A percentile compares a stretch with the other conserved stretches of the same genome.
phyloP scores from a whole-genome alignment of 2,797 vertebrate species.

The Anisognathus igniventris region DNA sequence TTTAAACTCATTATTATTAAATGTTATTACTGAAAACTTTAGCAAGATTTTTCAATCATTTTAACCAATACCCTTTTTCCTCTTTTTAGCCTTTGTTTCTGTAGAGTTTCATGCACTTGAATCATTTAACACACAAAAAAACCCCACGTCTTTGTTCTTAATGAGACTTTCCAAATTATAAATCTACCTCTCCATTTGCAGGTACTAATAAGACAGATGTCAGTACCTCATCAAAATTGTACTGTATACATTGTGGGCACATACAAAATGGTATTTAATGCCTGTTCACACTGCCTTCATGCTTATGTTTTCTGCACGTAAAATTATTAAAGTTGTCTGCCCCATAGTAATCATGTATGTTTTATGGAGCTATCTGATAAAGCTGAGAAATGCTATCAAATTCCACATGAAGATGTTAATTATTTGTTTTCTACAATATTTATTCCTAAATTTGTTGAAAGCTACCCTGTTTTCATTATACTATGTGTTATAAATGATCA shows the following conservation, averaged over 20 bases:
- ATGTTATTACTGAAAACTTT: not conserved
- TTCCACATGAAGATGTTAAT: not conserved
- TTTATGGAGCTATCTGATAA: not conserved
- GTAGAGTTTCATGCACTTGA: not conserved
- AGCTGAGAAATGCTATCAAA: not conserved
- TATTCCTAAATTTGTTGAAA: not conserved
- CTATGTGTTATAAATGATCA: not conserved
- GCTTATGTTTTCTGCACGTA: not conserved
- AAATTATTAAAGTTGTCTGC: not conserved
- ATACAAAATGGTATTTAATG: not conserved
- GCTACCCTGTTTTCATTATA: not conserved
- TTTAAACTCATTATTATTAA: not conserved
- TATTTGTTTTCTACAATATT: not conserved
- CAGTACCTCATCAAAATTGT: not conserved
- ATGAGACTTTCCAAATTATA: not conserved
- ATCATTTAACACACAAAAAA: not conserved
- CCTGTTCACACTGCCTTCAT: not conserved
- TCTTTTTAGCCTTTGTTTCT: not conserved
- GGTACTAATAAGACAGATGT: not conserved
- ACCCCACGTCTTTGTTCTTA: accelerated
- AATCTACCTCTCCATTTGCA: not conserved
- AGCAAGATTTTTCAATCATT: not conserved
- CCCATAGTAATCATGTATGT: not conserved
- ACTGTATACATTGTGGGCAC: not conserved
- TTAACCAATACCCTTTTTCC: not conserved